Conservation (phyloP, 2,888 invertebrate species). For the Crocallis elinguaria region DNA sequence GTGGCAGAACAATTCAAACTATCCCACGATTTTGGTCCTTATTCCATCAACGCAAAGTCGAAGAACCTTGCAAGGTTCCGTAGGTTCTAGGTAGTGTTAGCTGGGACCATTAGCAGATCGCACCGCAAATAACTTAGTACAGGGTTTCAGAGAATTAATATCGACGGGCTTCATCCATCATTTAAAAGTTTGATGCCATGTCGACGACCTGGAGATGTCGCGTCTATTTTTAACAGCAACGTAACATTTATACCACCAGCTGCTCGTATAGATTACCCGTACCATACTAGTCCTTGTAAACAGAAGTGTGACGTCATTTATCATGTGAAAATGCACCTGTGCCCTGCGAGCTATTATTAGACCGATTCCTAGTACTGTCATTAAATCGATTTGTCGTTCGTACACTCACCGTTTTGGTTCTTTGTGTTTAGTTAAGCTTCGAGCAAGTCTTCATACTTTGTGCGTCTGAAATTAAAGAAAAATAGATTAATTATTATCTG, state of each 20-base stretch:
- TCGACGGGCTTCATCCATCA: constrained; percentile 7
- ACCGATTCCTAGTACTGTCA: background rate
- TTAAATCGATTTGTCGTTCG: constrained; percentile 4
- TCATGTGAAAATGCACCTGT: background rate
- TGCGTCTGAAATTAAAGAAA: constrained; percentile 30
- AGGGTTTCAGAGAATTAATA: background rate
- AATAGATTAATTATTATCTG: background rate
- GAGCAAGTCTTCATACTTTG: constrained; percentile 21
- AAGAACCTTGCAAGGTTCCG: background rate
- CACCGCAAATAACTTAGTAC: constrained; percentile 1
- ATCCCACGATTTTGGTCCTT: background rate
- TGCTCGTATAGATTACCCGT: too few relatives aligned
- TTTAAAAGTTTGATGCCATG: background rate
- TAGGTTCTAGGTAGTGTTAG: background rate
- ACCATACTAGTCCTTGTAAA: too few relatives aligned
- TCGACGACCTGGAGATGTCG: background rate
- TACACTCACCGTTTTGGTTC: constrained; percentile 28
- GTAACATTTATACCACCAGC: too few relatives aligned
- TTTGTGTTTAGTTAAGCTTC: constrained; percentile 20
- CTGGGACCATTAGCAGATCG: background rate
- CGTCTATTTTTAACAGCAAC: too few relatives aligned
- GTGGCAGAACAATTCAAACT: background rate
- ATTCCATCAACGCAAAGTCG: background rate
- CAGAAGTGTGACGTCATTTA: background rate
- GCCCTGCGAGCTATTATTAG: background rate